A percentile compares a stretch with the other conserved stretches of the same genome.
Evolutionary conservation across 2,113 vertebrate species (phyloP).

Genomic region (Melanocharis versteri): DNA sequence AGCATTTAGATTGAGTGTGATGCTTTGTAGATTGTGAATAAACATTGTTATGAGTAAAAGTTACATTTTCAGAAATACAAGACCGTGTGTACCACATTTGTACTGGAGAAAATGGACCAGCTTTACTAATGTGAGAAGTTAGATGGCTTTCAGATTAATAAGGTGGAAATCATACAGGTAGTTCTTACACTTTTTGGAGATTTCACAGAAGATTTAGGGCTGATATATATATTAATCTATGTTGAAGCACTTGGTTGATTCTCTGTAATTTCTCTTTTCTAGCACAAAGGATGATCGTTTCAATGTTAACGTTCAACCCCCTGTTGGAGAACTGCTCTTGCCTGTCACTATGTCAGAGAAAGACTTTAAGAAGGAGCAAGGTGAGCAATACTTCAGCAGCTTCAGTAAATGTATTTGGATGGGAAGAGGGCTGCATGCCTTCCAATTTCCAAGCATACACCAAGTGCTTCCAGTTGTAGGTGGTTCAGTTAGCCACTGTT

Average conservation of each 20-base stretch:
- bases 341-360: slow-evolving; percentile 87
- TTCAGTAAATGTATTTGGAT: not conserved
- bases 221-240: not conserved
- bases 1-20: not conserved
- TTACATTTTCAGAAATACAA: not conserved
- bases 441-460: not conserved
- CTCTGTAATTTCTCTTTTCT: slow-evolving; percentile 37
- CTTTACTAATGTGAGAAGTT: not conserved
- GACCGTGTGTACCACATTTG: not conserved
- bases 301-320: slow-evolving; percentile 87
- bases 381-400: slow-evolving; percentile 69
- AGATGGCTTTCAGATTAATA: not conserved
- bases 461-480: not conserved
- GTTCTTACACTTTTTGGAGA: not conserved
- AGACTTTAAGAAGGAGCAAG: slow-evolving; percentile 90
- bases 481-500: not conserved
- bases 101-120: not conserved
- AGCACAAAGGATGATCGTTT: slow-evolving; percentile 92
- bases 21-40: not conserved
- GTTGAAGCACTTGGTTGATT: slow-evolving; percentile 7
- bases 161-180: not conserved
- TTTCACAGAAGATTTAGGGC: not conserved
- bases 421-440: not conserved
- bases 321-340: slow-evolving; percentile 89
- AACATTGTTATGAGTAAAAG: not conserved